A percentile compares a stretch with the other conserved stretches of the same genome.
These are phyloP conservation scores for Turritopsis rubra DNA, from an alignment of 30 jellyfish, hydroid and myxozoan species.

Conservation along the genomic window DNA sequence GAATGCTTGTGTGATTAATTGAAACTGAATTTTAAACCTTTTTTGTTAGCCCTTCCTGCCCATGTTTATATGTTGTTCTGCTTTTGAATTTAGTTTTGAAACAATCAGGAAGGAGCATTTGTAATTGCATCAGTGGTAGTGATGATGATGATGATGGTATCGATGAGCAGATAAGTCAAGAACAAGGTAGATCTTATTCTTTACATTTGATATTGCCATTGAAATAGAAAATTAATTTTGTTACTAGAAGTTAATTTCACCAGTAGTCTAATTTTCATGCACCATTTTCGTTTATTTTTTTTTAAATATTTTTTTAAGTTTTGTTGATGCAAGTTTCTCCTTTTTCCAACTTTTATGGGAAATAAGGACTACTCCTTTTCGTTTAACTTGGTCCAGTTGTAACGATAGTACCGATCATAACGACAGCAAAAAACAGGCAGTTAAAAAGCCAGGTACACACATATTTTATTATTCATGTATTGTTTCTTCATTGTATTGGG, in stretches of 20 bases:
- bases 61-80: neutral
- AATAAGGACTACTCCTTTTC: neutral
- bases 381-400: neutral
- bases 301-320: no score
- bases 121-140: neutral
- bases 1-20: no score
- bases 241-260: neutral
- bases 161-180: neutral
- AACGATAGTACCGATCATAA: neutral
- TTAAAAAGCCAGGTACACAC: neutral
- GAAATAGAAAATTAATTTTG: neutral
- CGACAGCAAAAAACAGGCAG: neutral
- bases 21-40: no score
- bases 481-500: neutral
- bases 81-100: neutral
- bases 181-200: neutral
- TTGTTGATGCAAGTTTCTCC: neutral
- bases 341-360: neutral
- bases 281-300: no score
- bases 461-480: neutral
- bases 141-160: neutral
- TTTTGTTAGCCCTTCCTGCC: neutral
- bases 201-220: neutral
- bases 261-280: neutral
- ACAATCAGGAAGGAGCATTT: neutral